Percentiles rank a stretch among this genome's conserved stretches.
These are phyloP conservation scores for Coptotermes formosanus DNA, from an alignment of 1,140 invertebrate genomes.

Conservation along the genomic window DNA sequence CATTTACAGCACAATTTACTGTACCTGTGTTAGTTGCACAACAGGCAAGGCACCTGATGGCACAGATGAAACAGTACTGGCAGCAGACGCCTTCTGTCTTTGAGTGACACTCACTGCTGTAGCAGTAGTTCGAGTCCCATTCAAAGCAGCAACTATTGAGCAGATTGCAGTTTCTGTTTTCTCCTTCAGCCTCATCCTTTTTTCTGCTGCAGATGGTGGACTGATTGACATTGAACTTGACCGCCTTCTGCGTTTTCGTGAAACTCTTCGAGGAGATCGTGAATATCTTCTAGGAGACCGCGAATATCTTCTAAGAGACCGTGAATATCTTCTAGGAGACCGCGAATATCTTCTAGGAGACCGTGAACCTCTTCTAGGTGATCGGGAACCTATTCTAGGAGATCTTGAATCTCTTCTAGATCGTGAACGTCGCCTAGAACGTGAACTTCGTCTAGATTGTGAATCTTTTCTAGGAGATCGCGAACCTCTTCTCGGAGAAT, in stretches of 20 bases:
- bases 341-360: no score
- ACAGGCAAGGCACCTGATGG: neutral
- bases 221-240: neutral
- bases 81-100: no score
- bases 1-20: neutral
- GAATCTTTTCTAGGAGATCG: no score
- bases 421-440: no score
- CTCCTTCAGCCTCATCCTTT: neutral
- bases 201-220: neutral
- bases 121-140: neutral
- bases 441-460: neutral
- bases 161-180: neutral
- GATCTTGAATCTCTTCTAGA: no score
- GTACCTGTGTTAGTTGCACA: neutral
- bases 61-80: neutral
- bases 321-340: neutral
- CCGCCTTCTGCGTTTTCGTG: neutral
- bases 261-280: no score
- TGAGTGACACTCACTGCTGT: no score
- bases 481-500: neutral
- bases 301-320: neutral
- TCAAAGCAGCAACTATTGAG: neutral
- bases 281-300: no score
- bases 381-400: no score
- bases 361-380: no score